Evolutionary conservation across 2,797 vertebrate genomes (phyloP).

Genomic region (Podargus strigoides): DNA sequence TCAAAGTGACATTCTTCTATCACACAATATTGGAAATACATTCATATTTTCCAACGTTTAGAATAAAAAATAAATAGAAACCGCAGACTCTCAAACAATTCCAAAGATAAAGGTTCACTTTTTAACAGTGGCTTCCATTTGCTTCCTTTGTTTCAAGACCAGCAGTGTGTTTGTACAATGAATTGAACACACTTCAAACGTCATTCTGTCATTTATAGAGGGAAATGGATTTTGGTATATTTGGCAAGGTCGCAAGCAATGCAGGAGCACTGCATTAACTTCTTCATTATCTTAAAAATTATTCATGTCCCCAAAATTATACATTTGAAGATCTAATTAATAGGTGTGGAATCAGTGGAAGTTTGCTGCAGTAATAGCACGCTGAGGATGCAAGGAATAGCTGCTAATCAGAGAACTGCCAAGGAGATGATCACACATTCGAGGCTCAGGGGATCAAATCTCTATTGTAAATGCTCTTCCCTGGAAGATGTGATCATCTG

Average conservation of each 20-base stretch:
- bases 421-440: neutral
- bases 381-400: neutral
- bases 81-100: neutral
- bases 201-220: neutral
- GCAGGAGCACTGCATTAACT: neutral
- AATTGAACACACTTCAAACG: neutral
- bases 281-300: neutral
- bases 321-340: constrained; percentile 3
- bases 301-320: constrained; percentile 6
- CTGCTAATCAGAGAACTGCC: neutral
- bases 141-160: neutral
- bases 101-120: neutral
- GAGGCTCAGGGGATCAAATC: neutral
- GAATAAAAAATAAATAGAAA: neutral
- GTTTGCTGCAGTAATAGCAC: neutral
- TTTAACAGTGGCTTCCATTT: neutral
- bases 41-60: neutral
- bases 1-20: neutral
- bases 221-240: neutral
- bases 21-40: neutral
- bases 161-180: neutral
- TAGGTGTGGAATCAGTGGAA: neutral
- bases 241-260: neutral
- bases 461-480: neutral
- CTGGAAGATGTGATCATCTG: neutral